phyloP scores from a whole-genome alignment of 2,113 vertebrate species.

The Phoenicopterus ruber region DNA sequence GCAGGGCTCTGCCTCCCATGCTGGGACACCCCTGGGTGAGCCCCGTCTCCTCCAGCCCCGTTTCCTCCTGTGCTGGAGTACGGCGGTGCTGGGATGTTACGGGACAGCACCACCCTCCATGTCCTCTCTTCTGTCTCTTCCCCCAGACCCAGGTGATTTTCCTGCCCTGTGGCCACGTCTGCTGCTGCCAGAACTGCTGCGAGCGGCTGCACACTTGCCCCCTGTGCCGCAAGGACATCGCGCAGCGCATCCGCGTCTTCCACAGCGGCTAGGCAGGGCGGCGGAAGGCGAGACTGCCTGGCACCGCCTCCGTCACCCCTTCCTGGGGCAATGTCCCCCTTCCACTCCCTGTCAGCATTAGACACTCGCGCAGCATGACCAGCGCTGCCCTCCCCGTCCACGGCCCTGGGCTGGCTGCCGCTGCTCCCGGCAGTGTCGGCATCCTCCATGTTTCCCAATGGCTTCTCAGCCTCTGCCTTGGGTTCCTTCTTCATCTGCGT shows the following conservation, averaged over 20 bases:
- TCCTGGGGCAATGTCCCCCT: rapidly evolving
- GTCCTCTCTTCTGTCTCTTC: background rate
- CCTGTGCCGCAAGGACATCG: slow-evolving; percentile 82
- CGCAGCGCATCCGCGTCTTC: slow-evolving; percentile 86
- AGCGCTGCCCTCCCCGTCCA: background rate
- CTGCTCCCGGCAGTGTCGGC: background rate
- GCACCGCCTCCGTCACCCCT: rapidly evolving
- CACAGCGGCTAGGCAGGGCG: slow-evolving; percentile 45
- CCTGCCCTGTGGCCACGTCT: slow-evolving; percentile 91
- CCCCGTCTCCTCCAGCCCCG: background rate
- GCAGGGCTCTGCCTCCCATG: rapidly evolving
- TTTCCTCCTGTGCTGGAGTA: background rate
- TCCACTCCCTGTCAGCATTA: background rate
- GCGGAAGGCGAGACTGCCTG: rapidly evolving
- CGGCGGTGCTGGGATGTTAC: rapidly evolving
- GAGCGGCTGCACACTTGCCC: slow-evolving; percentile 82
- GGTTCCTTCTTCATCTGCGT: background rate
- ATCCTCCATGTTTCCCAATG: rapidly evolving
- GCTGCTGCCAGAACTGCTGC: slow-evolving; percentile 89
- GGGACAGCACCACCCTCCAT: background rate
- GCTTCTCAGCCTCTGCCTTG: background rate
- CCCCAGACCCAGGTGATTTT: slow-evolving; percentile 88
- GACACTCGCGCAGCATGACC: background rate
- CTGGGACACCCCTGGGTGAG: background rate
- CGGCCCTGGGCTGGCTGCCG: background rate